Evolutionary conservation across 1,140 invertebrate species (phyloP).

Genomic region (Hetaerina americana): DNA sequence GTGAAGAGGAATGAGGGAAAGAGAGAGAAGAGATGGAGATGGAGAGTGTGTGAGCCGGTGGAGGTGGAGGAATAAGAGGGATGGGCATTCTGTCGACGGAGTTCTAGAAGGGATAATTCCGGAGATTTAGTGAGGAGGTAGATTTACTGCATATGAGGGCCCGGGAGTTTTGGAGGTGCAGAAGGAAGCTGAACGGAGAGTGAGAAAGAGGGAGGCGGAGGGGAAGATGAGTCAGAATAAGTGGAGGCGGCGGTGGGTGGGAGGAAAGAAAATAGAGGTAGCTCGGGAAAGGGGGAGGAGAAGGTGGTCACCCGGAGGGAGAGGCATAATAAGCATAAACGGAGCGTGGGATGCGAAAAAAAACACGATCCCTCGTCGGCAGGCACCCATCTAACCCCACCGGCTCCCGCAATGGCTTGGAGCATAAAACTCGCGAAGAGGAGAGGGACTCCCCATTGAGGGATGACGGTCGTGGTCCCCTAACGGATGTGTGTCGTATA

Average conservation of each 20-base stretch:
- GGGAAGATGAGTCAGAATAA: too few relatives aligned
- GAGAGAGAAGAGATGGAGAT: neutral
- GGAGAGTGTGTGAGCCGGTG: neutral
- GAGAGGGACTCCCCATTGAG: neutral
- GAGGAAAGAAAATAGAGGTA: too few relatives aligned
- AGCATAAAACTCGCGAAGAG: neutral
- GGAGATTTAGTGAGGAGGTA: neutral
- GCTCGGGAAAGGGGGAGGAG: neutral
- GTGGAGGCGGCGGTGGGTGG: too few relatives aligned
- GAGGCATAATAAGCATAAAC: neutral
- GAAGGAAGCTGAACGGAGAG: too few relatives aligned
- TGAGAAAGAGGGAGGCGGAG: too few relatives aligned
- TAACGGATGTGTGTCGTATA: too few relatives aligned
- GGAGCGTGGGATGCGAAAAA: neutral
- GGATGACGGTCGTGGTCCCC: too few relatives aligned
- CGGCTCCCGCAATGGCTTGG: too few relatives aligned
- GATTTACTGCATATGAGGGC: neutral
- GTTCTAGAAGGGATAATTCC: neutral
- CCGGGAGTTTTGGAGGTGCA: too few relatives aligned
- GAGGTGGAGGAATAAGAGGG: too few relatives aligned
- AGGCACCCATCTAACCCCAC: too few relatives aligned
- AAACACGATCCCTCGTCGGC: neutral
- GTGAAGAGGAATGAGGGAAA: neutral
- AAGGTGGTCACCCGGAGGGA: neutral
- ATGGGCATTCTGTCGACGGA: neutral